These are phyloP conservation scores for Podarcis cretensis DNA, from an alignment of 2,113 vertebrate genomes.

Conservation along the genomic window DNA sequence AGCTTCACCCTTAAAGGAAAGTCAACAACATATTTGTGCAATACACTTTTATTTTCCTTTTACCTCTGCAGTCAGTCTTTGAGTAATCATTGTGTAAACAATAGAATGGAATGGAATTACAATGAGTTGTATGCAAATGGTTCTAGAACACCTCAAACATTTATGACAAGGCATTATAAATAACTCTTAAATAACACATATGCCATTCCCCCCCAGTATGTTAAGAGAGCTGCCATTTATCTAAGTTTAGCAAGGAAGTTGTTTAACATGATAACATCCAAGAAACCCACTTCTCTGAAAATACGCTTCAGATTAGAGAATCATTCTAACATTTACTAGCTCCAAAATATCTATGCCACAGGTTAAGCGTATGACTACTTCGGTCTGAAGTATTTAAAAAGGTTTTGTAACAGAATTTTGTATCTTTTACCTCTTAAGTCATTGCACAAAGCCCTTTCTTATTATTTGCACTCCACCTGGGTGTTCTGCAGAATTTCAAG, in stretches of 20 bases:
- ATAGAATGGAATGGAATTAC: conserved; percentile 83
- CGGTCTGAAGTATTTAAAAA: conserved; percentile 63
- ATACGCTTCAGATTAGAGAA: conserved; percentile 64
- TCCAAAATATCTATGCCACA: conserved; percentile 64
- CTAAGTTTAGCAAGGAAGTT: conserved; percentile 80
- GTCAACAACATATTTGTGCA: conserved; percentile 67
- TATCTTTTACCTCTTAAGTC: conserved; percentile 56
- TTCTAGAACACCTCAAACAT: conserved; percentile 80
- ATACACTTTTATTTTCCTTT: conserved; percentile 81
- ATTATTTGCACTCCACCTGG: conserved; percentile 65
- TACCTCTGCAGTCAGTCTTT: conserved; percentile 80
- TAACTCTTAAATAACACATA: conserved; percentile 83
- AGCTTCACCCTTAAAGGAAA: conserved; percentile 18
- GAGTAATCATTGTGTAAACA: conserved; percentile 84
- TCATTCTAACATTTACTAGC: conserved; percentile 68
- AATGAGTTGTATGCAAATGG: conserved; percentile 79
- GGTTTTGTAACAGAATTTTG: conserved; percentile 67
- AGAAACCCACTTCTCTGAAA: conserved; percentile 58
- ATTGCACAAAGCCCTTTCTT: conserved; percentile 80
- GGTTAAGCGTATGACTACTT: conserved; percentile 70
- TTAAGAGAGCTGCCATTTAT: conserved; percentile 79
- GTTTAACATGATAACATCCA: conserved; percentile 67
- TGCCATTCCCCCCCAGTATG: conserved; percentile 76
- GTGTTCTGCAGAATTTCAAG: conserved; percentile 76
- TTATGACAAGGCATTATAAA: conserved; percentile 86